Evolutionary conservation across 1,140 invertebrate species (phyloP).

Genomic region (Cotesia glomerata): DNA sequence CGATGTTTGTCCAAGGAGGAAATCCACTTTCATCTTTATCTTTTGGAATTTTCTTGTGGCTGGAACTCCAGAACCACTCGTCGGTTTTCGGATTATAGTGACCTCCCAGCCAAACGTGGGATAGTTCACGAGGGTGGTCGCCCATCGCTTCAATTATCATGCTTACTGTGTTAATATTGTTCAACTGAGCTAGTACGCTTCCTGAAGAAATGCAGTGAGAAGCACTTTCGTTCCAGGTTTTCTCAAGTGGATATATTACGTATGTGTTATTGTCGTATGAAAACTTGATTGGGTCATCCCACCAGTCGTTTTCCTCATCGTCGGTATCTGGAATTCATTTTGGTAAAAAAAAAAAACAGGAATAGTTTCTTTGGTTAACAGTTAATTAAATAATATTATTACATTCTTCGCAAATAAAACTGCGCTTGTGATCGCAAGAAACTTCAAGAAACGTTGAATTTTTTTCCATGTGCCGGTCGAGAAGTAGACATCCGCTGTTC

Average conservation of each 20-base stretch:
- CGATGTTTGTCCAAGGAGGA: constrained; percentile 38
- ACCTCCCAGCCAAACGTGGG: constrained; percentile 42
- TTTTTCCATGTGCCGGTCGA: constrained; percentile 41
- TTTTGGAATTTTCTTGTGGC: constrained; percentile 32
- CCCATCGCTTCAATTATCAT: constrained; percentile 44
- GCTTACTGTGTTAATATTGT: constrained; percentile 35
- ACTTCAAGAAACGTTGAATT: constrained; percentile 38
- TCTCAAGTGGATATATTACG: constrained; percentile 41
- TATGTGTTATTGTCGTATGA: constrained; percentile 37
- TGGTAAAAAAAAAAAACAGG: constrained; percentile 5
- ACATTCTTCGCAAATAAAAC: constrained; percentile 48
- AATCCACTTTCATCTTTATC: constrained; percentile 31
- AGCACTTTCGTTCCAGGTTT: constrained; percentile 40
- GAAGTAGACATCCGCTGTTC: constrained; percentile 39
- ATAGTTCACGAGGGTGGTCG: constrained; percentile 45
- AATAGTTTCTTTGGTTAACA: constrained; percentile 5
- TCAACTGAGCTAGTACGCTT: constrained; percentile 39
- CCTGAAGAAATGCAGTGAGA: constrained; percentile 38
- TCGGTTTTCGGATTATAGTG: constrained; percentile 27
- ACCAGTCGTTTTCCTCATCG: constrained; percentile 42
- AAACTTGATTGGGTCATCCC: constrained; percentile 42
- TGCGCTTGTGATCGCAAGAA: constrained; percentile 39
- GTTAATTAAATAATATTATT: too few relatives aligned
- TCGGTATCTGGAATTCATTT: constrained; percentile 36
- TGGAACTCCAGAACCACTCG: constrained; percentile 41